A percentile compares a stretch with the other conserved stretches of the same genome.
Conservation (phyloP, 2,797 vertebrate species). For the Parauchenoglanis ngamensis region DNA sequence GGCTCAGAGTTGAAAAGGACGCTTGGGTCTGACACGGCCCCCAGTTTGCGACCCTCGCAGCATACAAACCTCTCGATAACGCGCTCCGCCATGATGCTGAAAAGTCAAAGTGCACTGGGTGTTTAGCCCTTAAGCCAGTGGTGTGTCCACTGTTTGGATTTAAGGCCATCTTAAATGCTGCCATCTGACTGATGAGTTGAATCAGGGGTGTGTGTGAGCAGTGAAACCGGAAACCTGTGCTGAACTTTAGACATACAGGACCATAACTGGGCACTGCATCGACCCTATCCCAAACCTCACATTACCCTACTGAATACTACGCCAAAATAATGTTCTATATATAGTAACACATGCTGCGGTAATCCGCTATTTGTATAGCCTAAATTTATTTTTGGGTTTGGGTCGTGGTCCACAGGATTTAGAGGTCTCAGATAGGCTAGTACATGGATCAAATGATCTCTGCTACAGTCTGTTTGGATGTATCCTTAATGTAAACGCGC, state of each 20-base stretch:
- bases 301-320: neutral
- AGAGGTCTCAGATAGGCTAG: neutral
- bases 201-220: neutral
- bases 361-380: neutral
- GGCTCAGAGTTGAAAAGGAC: conserved; percentile 68
- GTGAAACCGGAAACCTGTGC: conserved; percentile 6
- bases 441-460: neutral
- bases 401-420: neutral
- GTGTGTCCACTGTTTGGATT: conserved; percentile 16
- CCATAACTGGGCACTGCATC: neutral
- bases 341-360: neutral
- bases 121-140: neutral
- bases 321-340: neutral
- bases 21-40: conserved; percentile 42
- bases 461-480: neutral
- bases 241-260: conserved; percentile 14
- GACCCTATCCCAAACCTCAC: neutral
- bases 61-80: conserved; percentile 15
- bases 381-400: neutral
- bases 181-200: neutral
- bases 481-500: neutral
- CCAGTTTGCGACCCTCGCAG: neutral
- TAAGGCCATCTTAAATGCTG: neutral
- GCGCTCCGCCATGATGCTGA: conserved; percentile 17
- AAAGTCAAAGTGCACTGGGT: conserved; percentile 23